Base-by-base conservation (phyloP, 2,888 invertebrate genomes). In the Trachelus troglodyta region DNA sequence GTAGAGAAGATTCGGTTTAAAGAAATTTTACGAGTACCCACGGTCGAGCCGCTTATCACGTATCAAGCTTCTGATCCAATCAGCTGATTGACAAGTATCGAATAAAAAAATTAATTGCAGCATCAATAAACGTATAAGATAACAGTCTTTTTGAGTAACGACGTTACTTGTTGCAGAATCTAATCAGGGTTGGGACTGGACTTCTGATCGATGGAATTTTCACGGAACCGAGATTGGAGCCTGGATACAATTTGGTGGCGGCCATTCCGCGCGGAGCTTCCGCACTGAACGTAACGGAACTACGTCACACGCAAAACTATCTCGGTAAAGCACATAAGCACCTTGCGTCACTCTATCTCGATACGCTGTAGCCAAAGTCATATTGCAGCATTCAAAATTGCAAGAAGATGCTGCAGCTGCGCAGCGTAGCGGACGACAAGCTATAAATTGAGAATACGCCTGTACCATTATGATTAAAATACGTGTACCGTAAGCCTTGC, bases 231-330 rank as follows among this genome's bases (percentile, higher is more conserved):
- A 95, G 96, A 76, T 93, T 97, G 82, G 95, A 96, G 0, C 94
- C 95, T 73, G 97, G 97, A 79, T 98, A 98, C 92, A 96, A 97
- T 76, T 94, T 96, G 86, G 95, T 98, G 77, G 95, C 97, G 12
- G 95, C 95, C 34, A 95, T 98, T 77, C 98, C 98, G 0, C 93
- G 94, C 76, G 97, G 97, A 23, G 97, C 98, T 76, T 97, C 97
- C 89, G 95, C 96, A 87, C 94, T 98, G 86, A 96, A 97, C 88
- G 95, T 98, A 87, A 96, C 97, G 34, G 97, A 98, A 91, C 93
- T 97, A 80, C 94, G 95, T 80, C 94, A 96, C 87, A 96, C 96
- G 89, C 94, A 95, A 84, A 98, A 98, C 92, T 95, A 96, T 90
- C 94, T 98, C 86, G 97, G 98, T 97, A 92, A 92, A 56, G 15